Evolutionary conservation across 2,888 invertebrate species (phyloP), one percentile per base, ranked within the genome.

Genomic region (Calameuta idolon): DNA sequence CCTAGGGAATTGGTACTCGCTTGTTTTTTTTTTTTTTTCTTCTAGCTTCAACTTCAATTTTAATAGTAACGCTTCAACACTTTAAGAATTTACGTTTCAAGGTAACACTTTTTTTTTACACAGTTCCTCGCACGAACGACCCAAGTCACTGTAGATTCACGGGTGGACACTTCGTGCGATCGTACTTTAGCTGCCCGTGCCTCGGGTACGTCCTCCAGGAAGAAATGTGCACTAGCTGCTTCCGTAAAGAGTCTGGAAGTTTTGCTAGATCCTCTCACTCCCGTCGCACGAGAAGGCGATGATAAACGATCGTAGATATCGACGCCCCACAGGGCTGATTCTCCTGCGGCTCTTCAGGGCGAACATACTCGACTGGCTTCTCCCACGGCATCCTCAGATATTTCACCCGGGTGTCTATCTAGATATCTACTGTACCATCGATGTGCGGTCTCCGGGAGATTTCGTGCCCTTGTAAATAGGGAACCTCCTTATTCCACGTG

Each of bases 21-120:
- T 23, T 55, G 9, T 55, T 55, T 12, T 33, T 33, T 55, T 23
- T 55, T 55, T 12, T 33, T 33, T 3, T 23, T 23, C 23, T 55
- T 55, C 9, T 23, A 0, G 9, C 23, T 23, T 23, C 5, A 9
- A 15, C 9, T 23, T 55, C 55, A 23, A 9, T 0, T 55, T 9
- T 5, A 1, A 55, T 23, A 5, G 2, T 23, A 55, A 0, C 23
- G 2, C 2, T 12, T 35, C 5, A 23, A 0, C 23, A 1, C 2
- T 12, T 35, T 1, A 1, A 55, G 23, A 55, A 23, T 9, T 55
- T 55, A 15, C 23, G 23, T 55, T 55, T 5, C 12, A 15, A 4
- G 12, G 12, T 40, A 4, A 40, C 40, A 15, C 1, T 0, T 55
- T 5, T 55, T 55, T 23, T 40, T 4, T 23, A 55, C 9, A 23